Base-by-base conservation (phyloP, 2,888 invertebrate genomes). In the Apamea sordens region DNA sequence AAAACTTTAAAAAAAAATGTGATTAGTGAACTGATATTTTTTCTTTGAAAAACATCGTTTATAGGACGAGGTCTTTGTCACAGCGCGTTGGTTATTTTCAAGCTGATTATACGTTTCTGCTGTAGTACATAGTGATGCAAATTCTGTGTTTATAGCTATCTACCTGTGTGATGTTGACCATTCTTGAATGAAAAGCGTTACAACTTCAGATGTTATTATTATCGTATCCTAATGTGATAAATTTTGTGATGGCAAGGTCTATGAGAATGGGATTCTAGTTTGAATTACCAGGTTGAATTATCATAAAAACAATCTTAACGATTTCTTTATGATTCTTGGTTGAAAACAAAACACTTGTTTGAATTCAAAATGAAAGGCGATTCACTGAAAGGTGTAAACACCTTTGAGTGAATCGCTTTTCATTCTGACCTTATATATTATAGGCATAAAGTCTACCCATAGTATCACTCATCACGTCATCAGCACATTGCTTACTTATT, bases 31-130 rank as follows among this genome's bases (percentile, higher is more conserved):
- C 76, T 56, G 63, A 59, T 76, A 0, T 67, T 79, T 75, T 77
- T 85, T 84, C 65, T 76, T 78, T 64, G 73, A 24, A 77, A 73
- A 74, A 41, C n/a, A 2, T 41, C n/a, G 68, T 80, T 83, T 79
- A 8, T 86, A 36, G 83, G 67, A 68, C 88, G 75, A 88, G 89
- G 84, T 77, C 83, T 84, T 59, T 80, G 64, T 86, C 47, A 65
- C 73, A 77, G 67, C 41, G 72, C 69, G 67, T 76, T 76, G n/a
- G 70, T 61, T 67, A 75, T 77, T 74, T 70, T 64, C 73, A 53
- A 81, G 78, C 63, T 80, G 65, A 78, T 88, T 87, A 87, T 78
- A 77, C 59, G 78, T 69, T 80, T 28, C 59, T 61, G 47, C 63
- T 76, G 36, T 6, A 56, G 73, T 69, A 68, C 64, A 75, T 61